Evolutionary conservation across 2,797 vertebrate genomes (phyloP).

Genomic region (Loris lydekkerianus): DNA sequence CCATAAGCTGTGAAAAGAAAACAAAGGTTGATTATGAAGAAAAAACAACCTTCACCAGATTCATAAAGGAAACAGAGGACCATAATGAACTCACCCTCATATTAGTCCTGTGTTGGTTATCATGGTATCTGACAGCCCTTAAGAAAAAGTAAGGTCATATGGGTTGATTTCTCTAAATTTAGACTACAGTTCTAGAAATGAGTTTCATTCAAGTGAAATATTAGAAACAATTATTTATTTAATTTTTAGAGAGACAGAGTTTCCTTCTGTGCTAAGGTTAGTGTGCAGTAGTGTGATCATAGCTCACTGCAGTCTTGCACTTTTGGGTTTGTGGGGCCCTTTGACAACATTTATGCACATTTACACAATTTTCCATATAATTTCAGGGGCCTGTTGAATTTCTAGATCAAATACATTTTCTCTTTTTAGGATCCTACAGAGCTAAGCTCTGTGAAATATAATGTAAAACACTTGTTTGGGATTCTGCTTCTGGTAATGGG

Average conservation of each 20-base stretch:
- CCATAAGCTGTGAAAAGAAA: not conserved
- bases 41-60: not conserved
- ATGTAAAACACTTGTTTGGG: not conserved
- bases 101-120: not conserved
- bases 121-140: not conserved
- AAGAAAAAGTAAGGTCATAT: not conserved
- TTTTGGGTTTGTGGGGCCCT: not conserved
- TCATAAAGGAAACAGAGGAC: not conserved
- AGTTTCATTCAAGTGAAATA: not conserved
- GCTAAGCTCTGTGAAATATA: not conserved
- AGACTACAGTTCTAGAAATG: not conserved
- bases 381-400: not conserved
- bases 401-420: not conserved
- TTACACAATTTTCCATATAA: not conserved
- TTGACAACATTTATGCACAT: not conserved
- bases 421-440: not conserved
- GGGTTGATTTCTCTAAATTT: not conserved
- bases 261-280: not conserved
- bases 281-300: not conserved
- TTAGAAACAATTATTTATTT: not conserved
- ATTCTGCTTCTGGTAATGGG: not conserved
- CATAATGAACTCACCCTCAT: no score
- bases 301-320: not conserved
- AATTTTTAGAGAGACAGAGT: not conserved
- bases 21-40: not conserved